Base-by-base conservation (phyloP, 2,888 invertebrate species). In the Harpalus rubripes region DNA sequence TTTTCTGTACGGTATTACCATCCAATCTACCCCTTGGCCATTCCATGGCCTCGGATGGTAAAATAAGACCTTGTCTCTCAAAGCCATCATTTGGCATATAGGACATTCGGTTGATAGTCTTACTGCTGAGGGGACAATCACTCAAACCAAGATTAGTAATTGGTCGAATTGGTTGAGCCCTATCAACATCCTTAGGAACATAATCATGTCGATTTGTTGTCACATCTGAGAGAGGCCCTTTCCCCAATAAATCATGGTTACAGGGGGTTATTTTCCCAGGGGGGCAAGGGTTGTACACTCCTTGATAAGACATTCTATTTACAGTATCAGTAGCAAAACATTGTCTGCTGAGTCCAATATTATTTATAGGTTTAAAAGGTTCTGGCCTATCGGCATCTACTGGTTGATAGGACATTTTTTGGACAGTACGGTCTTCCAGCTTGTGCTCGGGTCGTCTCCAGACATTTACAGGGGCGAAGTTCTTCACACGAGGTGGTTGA, bases 141-240 rank as follows among this genome's bases (percentile, higher is more conserved):
- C 90, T 90, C 0, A 90, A 88, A 86, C 88, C 90, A 1, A 91
- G 87, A 86, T 90, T 90, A 0, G 88, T 86, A 7, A 87, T 86
- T 0, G 91, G 91, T 26, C 86, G 87, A 0, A 92, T 89, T 0
- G 92, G 92, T 79, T 91, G 91, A 0, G 93, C 90, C 79, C 92
- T 89, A 0, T 92, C 92, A 86, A 92, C 92, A 0, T 94, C 94
- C 88, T 95, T 95, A 0, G 94, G 93, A 41, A 94, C 94, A 88
- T 92, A 96, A 91, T 96, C 95, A 89, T 95, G 95, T 59, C 95
- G 95, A 87, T 95, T 94, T 0, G 95, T 96, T 1, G 96, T 96
- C 86, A 94, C 91, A 86, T 94, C 94, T 90, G 95, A 94, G 92
- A 96, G 94, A n/a, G 95, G 95, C 18, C 93, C 93, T 86, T 93